Evolutionary conservation across 2,888 invertebrate species (phyloP).

Genomic region (Drosophila mimetica): DNA sequence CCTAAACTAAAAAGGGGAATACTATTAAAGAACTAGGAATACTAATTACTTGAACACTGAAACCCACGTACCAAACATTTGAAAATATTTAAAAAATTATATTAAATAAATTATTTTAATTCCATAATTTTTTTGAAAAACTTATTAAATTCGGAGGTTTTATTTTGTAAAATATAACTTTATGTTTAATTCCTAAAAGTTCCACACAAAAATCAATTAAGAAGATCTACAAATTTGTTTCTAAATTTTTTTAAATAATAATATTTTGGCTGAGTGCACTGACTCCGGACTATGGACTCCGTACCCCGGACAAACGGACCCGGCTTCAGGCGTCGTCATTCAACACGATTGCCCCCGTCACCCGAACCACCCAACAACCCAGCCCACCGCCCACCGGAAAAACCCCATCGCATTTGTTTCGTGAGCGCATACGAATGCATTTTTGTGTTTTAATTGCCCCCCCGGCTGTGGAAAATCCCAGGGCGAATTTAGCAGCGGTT

Average conservation of each 20-base stretch:
- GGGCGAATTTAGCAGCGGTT: conserved; percentile 25
- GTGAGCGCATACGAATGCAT: conserved; percentile 46
- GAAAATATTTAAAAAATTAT: too few species aligned
- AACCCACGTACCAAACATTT: too few species aligned
- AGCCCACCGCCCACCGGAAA: background rate
- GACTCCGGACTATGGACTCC: conserved; percentile 14
- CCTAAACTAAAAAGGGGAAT: too few species aligned
- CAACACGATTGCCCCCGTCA: conserved; percentile 31
- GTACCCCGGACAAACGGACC: conserved; percentile 9
- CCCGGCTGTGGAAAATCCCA: conserved; percentile 41
- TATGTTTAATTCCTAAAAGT: too few species aligned
- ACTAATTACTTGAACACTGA: too few species aligned
- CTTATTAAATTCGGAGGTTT: too few species aligned
- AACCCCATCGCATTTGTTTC: conserved; percentile 59
- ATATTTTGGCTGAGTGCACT: background rate
- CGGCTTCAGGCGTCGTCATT: conserved; percentile 41
- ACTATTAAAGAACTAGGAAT: too few species aligned
- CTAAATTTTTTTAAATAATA: background rate
- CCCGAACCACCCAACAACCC: background rate
- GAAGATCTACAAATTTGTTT: background rate
- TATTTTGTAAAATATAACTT: too few species aligned
- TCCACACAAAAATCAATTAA: background rate
- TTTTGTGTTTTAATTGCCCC: conserved; percentile 74
- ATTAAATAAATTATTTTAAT: too few species aligned
- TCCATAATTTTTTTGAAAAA: too few species aligned